These are phyloP conservation scores for Macrostomum cliftonense DNA, from an alignment of 2,888 invertebrate species.

Conservation along the genomic window DNA sequence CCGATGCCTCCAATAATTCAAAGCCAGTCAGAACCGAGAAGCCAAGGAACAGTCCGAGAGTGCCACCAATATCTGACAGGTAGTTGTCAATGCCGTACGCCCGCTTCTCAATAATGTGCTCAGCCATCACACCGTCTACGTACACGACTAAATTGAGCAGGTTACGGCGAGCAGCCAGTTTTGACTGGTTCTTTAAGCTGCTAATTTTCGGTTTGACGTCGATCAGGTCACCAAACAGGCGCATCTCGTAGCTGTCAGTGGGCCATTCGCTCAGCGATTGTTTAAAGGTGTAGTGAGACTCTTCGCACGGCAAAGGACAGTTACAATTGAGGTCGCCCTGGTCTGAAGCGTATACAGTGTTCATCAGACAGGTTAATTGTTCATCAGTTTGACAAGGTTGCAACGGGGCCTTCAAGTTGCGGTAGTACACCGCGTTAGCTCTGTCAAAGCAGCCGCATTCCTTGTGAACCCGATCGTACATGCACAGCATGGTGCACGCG, in stretches of 20 bases:
- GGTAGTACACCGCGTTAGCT: too few species aligned
- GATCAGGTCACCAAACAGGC: constrained; percentile 5
- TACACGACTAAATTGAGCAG: constrained; percentile 12
- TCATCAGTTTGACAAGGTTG: too few species aligned
- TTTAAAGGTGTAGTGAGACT: constrained; percentile 8
- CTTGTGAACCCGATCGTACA: too few species aligned
- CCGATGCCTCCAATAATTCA: constrained; percentile 13
- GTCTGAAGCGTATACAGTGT: constrained; percentile 1
- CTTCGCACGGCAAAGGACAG: constrained; percentile 12
- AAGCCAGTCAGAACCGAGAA: constrained; percentile 12
- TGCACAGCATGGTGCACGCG: too few species aligned
- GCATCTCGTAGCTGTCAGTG: constrained; percentile 9
- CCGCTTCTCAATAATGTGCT: constrained; percentile 8
- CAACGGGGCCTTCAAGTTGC: too few species aligned
- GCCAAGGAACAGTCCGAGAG: constrained; percentile 13
- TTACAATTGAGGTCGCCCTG: constrained; percentile 6
- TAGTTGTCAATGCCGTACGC: constrained; percentile 12
- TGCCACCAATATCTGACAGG: constrained; percentile 13
- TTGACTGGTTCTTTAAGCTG: background rate
- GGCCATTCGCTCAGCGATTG: constrained; percentile 12
- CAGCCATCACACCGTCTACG: constrained; percentile 10
- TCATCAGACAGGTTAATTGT: too few species aligned
- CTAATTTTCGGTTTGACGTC: constrained; percentile 4
- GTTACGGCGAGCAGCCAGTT: constrained; percentile 1
- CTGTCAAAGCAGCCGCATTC: too few species aligned